phyloP scores from a whole-genome alignment of 2,797 vertebrate genomes.

The Champsocephalus esox region DNA sequence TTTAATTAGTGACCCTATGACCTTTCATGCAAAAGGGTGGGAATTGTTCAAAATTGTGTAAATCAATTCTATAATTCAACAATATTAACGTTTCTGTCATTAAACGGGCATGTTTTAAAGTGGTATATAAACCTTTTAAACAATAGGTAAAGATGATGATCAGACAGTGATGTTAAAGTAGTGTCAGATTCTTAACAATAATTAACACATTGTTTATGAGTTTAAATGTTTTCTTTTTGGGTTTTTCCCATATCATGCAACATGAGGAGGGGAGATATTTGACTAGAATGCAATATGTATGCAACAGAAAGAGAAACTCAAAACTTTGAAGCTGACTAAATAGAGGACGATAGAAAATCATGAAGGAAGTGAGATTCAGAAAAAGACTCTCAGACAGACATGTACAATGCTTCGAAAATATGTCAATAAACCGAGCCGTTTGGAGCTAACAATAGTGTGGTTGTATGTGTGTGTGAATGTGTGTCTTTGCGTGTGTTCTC shows the following conservation, averaged over 20 bases:
- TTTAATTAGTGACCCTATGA: neutral
- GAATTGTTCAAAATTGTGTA: neutral
- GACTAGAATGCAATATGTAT: conserved; percentile 10
- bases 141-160: neutral
- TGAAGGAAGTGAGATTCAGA: conserved; percentile 46
- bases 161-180: neutral
- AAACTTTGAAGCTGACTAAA: conserved; percentile 37
- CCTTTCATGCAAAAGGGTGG: neutral
- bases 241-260: neutral
- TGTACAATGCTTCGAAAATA: conserved; percentile 61
- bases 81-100: neutral
- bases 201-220: neutral
- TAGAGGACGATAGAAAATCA: conserved; percentile 35
- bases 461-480: conserved; percentile 32
- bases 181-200: neutral
- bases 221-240: neutral
- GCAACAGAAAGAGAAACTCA: conserved; percentile 17
- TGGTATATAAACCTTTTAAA: neutral
- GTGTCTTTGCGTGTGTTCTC: conserved; percentile 39
- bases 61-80: neutral
- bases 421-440: conserved; percentile 72
- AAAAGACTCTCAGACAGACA: conserved; percentile 55
- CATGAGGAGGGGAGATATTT: conserved; percentile 9
- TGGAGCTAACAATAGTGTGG: conserved; percentile 70
- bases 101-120: neutral